Percentiles rank a stretch among this genome's conserved stretches.
Conservation (phyloP, 2,797 vertebrate species). For the Zenarchopterus dispar region DNA sequence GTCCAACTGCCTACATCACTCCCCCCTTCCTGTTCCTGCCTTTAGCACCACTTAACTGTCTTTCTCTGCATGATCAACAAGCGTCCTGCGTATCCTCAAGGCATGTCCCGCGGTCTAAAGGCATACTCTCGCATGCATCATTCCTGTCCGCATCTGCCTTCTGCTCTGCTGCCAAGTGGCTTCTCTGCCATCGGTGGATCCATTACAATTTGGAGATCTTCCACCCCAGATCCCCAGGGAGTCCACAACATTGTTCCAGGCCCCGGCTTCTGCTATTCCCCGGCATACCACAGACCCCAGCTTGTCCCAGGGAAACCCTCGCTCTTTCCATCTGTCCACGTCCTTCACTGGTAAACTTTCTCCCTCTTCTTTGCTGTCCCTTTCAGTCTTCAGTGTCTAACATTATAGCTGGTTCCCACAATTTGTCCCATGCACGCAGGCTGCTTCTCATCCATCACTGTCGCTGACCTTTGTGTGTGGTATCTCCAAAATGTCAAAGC, state of each 20-base stretch:
- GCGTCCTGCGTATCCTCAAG: slow-evolving; percentile 61
- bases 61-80: slow-evolving; percentile 13
- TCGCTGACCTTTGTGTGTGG: slow-evolving; percentile 39
- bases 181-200: slow-evolving; percentile 52
- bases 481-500: slow-evolving; percentile 56
- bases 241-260: slow-evolving; percentile 48
- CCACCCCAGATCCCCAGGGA: slow-evolving; percentile 64
- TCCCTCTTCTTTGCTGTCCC: slow-evolving; percentile 21
- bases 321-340: slow-evolving; percentile 63
- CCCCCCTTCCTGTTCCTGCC: slow-evolving; percentile 1
- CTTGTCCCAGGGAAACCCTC: slow-evolving; percentile 61
- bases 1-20: slow-evolving; percentile 31
- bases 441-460: slow-evolving; percentile 55
- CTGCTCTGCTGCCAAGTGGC: slow-evolving; percentile 52
- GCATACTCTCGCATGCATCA: slow-evolving; percentile 54
- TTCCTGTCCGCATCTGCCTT: slow-evolving; percentile 54
- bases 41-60: slow-evolving; percentile 22
- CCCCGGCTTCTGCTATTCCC: slow-evolving; percentile 56
- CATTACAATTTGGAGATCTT: slow-evolving; percentile 70
- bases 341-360: slow-evolving; percentile 57
- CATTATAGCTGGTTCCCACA: slow-evolving; percentile 38
- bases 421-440: slow-evolving; percentile 26
- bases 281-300: slow-evolving; percentile 66
- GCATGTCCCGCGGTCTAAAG: slow-evolving; percentile 31
- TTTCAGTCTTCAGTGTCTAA: neutral